Percentiles rank a stretch among this genome's conserved stretches.
These are phyloP conservation scores for Stenolophus ochropezus DNA, from an alignment of 2,888 invertebrate species.

Conservation along the genomic window DNA sequence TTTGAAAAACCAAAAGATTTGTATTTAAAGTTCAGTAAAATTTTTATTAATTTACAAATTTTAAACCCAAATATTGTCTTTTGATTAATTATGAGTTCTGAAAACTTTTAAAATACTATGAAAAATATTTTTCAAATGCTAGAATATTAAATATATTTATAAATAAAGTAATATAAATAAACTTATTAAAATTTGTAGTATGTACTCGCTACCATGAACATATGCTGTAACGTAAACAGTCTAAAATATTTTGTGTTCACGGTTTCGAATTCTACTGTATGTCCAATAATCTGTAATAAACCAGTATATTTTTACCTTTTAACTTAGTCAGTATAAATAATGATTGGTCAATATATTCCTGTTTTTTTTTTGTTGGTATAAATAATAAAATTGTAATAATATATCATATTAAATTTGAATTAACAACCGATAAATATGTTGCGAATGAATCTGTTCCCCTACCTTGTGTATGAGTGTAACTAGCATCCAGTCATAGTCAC, in stretches of 20 bases:
- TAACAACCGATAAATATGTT: not conserved
- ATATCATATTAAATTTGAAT: no score
- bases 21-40: no score
- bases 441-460: not conserved
- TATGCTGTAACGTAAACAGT: not conserved
- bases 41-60: no score
- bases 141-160: not conserved
- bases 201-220: not conserved
- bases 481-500: conserved; percentile 20
- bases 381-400: no score
- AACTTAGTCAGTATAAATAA: no score
- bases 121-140: not conserved
- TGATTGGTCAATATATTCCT: no score
- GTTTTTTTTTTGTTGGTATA: no score
- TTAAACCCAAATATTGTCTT: no score
- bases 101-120: not conserved
- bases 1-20: not conserved
- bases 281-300: no score
- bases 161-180: not conserved
- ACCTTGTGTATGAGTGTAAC: not conserved
- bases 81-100: no score
- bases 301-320: no score
- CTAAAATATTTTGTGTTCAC: not conserved
- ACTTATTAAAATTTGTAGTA: not conserved
- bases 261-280: not conserved